phyloP scores from a whole-genome alignment of 23 tunicate genomes.

The Ascidia mentula region DNA sequence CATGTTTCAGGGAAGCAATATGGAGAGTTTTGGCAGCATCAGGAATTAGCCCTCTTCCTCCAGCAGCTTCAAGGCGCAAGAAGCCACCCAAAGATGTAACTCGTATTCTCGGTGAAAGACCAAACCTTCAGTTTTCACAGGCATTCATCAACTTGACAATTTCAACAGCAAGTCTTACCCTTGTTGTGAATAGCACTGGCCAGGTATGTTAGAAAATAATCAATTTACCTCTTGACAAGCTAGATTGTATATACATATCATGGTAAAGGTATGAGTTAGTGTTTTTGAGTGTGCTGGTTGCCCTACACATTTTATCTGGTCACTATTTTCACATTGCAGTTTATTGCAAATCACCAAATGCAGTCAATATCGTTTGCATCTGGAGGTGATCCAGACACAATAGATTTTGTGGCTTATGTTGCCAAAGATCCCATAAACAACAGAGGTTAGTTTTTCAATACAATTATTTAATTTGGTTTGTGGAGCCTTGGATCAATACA shows the following conservation, averaged over 20 bases:
- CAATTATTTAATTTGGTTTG: too few species aligned
- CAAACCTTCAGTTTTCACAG: conserved; percentile 70
- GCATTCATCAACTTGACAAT: conserved; percentile 78
- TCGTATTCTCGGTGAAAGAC: conserved; percentile 66
- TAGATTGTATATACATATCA: not conserved
- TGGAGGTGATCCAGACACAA: conserved; percentile 95
- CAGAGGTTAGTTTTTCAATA: conserved; percentile 44
- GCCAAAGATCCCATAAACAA: conserved; percentile 91
- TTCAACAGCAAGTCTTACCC: conserved; percentile 90
- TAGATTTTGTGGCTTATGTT: conserved; percentile 94
- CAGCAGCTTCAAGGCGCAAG: conserved; percentile 48
- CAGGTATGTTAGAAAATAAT: conserved; percentile 32
- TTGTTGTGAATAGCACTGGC: conserved; percentile 86
- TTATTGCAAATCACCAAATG: conserved; percentile 98
- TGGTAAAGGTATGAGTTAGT: not conserved
- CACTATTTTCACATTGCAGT: conserved; percentile 28
- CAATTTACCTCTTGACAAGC: not conserved
- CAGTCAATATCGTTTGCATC: conserved; percentile 96
- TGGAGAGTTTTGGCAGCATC: conserved; percentile 83
- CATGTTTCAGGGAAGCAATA: conserved; percentile 66
- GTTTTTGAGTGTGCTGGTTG: not conserved
- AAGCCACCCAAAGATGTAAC: conserved; percentile 91
- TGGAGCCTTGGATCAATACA: too few species aligned
- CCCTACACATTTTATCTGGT: not conserved
- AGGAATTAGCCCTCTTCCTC: conserved; percentile 52